Base-by-base conservation (phyloP, 2,113 vertebrate species). In the Melanotaenia duboulayi region DNA sequence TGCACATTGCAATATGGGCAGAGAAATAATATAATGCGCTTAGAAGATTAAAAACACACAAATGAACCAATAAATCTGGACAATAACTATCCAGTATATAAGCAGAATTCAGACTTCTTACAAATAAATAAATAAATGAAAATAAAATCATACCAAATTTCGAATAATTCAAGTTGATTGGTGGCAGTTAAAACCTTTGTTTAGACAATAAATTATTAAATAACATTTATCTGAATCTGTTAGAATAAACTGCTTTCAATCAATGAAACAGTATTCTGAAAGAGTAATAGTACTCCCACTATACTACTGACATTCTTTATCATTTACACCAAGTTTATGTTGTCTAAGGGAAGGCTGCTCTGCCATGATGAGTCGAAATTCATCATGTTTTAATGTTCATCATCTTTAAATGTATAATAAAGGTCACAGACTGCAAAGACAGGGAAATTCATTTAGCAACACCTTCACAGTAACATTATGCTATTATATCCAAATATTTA, bases 231-330 rank as follows among this genome's bases (percentile, higher is more conserved):
- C 49, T 48, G 42, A 74, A 35, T 58, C 60, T 48, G 49, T 77
- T 65, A 11, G 22, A 68, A 25, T 82, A 72, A 59, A 67, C 14
- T 48, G 54, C 25, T 75, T 83, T 83, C 64, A 60, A 67, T 81
- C 46, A 71, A 74, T 44, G 24, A 74, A 62, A 79, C 48, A 65
- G 46, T 71, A 71, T 61, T 73, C 56, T 82, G 65, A 78, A 51
- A 68, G 24, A 81, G 56, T 52, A 75, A 48, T 52, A 71, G 54
- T 60, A 80, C 22, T 76, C 28, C 65, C 23, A 62, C 68, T 66
- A 74, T 73, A 76, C 25, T 75, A 71, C 74, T 44, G 50, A 86
- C 75, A 82, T 83, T 90, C 72, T 69, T 82, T 70, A 73, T 79
- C 24, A 84, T 80, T 86, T 69, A 90, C 79, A 87, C 68, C 25